Evolutionary conservation across 2,113 vertebrate genomes (phyloP).

Genomic region (Campylomormyrus tamandua): DNA sequence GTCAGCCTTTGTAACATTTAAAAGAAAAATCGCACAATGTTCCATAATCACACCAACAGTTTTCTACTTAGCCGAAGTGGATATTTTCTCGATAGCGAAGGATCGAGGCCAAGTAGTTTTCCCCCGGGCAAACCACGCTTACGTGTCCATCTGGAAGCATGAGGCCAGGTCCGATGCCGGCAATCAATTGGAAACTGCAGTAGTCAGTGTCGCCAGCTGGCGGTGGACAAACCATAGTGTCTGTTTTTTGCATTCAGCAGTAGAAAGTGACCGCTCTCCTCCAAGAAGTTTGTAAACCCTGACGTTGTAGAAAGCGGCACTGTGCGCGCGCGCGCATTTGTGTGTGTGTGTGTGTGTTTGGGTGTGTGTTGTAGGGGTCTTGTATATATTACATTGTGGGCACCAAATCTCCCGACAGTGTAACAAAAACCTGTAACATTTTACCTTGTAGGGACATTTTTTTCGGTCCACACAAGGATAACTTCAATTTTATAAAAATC

Average conservation of each 20-base stretch:
- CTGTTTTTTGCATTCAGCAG: neutral
- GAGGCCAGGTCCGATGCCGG: neutral
- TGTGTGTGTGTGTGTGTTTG: neutral
- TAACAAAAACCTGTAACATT: too few species aligned
- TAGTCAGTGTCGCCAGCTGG: neutral
- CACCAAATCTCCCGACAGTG: too few species aligned
- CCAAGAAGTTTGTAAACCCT: neutral
- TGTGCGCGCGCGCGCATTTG: neutral
- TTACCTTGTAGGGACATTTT: too few species aligned
- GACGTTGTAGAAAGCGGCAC: neutral
- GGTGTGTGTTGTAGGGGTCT: neutral
- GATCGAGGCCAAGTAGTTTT: neutral
- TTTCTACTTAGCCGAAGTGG: neutral
- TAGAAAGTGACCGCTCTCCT: neutral
- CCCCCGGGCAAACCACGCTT: neutral
- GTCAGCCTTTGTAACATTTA: neutral
- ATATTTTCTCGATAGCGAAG: neutral
- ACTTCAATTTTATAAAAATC: too few species aligned
- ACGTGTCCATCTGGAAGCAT: neutral
- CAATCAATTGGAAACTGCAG: neutral
- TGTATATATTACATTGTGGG: too few species aligned
- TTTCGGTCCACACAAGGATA: too few species aligned
- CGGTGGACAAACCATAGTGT: neutral
- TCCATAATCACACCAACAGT: neutral
- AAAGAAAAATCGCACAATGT: neutral